phyloP scores from a whole-genome alignment of 2,888 invertebrate genomes.

The Pyrrhosoma nymphula region DNA sequence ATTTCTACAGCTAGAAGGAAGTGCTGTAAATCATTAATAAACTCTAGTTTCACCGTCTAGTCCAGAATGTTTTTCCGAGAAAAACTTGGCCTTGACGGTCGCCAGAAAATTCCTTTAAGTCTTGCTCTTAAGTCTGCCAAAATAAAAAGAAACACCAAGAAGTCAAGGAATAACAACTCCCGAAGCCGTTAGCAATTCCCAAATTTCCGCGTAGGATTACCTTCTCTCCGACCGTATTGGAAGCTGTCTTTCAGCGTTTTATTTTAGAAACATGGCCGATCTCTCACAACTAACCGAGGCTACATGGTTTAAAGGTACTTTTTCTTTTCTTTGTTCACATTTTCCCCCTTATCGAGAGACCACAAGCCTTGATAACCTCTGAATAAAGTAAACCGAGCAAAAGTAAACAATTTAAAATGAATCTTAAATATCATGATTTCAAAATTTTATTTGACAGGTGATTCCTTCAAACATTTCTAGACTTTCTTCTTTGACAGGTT shows the following conservation, averaged over 20 bases:
- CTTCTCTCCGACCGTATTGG: not conserved
- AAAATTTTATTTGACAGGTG: too few species aligned
- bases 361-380: too few species aligned
- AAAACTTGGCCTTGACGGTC: not conserved
- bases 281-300: too few species aligned
- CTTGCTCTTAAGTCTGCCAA: not conserved
- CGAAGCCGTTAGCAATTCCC: not conserved
- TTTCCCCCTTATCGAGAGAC: not conserved
- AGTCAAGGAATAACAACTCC: not conserved
- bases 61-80: too few species aligned
- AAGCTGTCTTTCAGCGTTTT: not conserved
- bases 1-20: not conserved
- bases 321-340: not conserved
- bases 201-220: not conserved
- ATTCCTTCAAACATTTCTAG: too few species aligned
- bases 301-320: too few species aligned
- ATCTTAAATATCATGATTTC: too few species aligned
- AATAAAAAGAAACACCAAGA: not conserved
- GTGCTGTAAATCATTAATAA: not conserved
- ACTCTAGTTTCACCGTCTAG: not conserved
- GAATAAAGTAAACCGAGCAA: too few species aligned
- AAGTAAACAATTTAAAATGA: too few species aligned
- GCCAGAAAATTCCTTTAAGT: not conserved
- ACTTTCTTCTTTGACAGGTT: too few species aligned
- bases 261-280: too few species aligned